Evolutionary conservation across 2,888 invertebrate genomes (phyloP).

Genomic region (Acronicta aceris): DNA sequence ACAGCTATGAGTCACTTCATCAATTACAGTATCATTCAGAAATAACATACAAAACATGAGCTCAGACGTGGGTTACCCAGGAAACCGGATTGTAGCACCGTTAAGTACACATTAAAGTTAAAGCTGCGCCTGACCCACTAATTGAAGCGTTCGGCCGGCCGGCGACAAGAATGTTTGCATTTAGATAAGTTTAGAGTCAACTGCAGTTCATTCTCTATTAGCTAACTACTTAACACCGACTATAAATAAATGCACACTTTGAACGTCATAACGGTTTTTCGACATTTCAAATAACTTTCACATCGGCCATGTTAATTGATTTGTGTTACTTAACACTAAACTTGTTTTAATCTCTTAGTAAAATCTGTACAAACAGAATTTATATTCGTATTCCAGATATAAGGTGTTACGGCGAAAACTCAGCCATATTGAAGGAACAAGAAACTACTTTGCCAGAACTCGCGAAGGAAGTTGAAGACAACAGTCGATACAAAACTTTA

Average conservation of each 20-base stretch:
- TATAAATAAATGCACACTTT: constrained; percentile 57
- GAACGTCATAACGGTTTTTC: constrained; percentile 65
- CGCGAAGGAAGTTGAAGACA: constrained; percentile 82
- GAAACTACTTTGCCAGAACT: constrained; percentile 74
- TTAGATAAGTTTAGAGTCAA: constrained; percentile 68
- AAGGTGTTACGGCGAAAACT: constrained; percentile 63
- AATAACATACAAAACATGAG: constrained; percentile 58
- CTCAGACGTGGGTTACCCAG: constrained; percentile 59
- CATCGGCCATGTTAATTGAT: constrained; percentile 53
- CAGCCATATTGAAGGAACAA: constrained; percentile 56
- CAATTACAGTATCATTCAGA: constrained; percentile 56
- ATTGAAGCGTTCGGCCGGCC: constrained; percentile 64
- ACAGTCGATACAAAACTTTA: constrained; percentile 85
- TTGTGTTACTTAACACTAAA: constrained; percentile 42
- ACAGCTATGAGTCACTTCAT: constrained; percentile 60
- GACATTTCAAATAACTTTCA: constrained; percentile 62
- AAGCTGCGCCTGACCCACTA: constrained; percentile 78
- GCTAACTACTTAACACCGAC: constrained; percentile 58
- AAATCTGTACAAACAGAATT: constrained; percentile 23
- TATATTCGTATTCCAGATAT: constrained; percentile 64
- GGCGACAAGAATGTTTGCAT: constrained; percentile 69
- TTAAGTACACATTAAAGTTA: constrained; percentile 77
- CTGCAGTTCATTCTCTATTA: constrained; percentile 62
- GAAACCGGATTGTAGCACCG: constrained; percentile 79
- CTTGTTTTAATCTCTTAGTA: constrained; percentile 33